Evolutionary conservation across 1,140 invertebrate species (phyloP), one percentile per base, ranked within the genome.

Genomic region (Zaprionus tsacasi): DNA sequence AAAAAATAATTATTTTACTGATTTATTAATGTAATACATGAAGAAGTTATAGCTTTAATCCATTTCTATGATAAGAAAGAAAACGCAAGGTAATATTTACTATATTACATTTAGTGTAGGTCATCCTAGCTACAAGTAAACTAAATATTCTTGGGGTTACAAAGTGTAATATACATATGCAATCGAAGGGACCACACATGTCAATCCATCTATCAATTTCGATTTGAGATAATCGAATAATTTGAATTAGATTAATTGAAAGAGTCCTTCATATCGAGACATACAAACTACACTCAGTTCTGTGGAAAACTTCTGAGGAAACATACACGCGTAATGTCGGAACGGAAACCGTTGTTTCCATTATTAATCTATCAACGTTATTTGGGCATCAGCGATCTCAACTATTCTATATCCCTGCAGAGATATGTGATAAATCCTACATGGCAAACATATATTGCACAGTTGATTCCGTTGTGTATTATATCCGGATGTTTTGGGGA

Each of bases 351-450:
- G 10, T 25, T 50, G 6, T 50, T 50, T 25, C 11, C 48, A 1
- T 17, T 30, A 27, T 27, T 73, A 13, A 30, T 21, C 3, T 68
- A 73, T 50, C 70, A 73, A 15, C 56, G 64, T 1, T 48, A 13
- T 21, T 48, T 73, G 56, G 70, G 70, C 2, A 13, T 72, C 3
- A 67, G 17, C 17, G 17, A 67, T 35, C 35, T 72, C 5, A 15
- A 67, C 5, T 72, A 54, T 15, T 72, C 63, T 8, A n/a, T 4
- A 40, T 13, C 10, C 27, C 27, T 67, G 36, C 45, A 36, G 15
- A 17, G 45, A 7, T 70, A 64, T 55, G 60, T 56, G 13, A 13
- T 67, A 11, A 45, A 59, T 25, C 36, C 45, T 33, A 72, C 35
- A 2, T 59, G 56, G 36, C 4, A 6, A 8, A 35, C 55, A 7